Evolutionary conservation across 2,113 vertebrate genomes (phyloP).

Genomic region (Protobothrops mucrosquamatus): DNA sequence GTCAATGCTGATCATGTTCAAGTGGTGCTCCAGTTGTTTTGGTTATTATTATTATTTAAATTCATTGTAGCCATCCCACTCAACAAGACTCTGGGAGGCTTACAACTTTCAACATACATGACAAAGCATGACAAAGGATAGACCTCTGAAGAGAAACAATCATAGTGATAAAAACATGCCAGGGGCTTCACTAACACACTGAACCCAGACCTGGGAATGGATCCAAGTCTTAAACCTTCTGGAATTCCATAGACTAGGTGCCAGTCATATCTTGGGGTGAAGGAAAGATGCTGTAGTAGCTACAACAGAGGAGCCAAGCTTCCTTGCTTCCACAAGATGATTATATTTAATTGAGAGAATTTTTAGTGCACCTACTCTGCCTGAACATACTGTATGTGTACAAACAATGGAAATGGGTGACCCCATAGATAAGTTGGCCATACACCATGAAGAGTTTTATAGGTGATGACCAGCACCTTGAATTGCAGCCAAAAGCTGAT

Average conservation of each 20-base stretch:
- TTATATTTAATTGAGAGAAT: background rate
- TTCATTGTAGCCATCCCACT: background rate
- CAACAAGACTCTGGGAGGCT: background rate
- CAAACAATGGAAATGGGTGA: too few relatives aligned
- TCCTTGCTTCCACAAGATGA: background rate
- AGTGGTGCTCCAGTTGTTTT: background rate
- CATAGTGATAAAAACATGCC: background rate
- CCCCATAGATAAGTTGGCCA: too few relatives aligned
- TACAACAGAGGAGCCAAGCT: background rate
- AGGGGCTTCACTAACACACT: background rate
- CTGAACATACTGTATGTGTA: too few relatives aligned
- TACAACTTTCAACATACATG: background rate
- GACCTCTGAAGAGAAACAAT: background rate
- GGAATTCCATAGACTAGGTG: background rate
- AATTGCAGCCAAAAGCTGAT: too few relatives aligned
- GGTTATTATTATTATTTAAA: background rate
- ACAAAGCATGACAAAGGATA: background rate
- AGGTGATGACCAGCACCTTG: too few relatives aligned
- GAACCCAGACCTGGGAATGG: background rate
- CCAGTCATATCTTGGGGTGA: background rate
- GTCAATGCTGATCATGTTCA: background rate
- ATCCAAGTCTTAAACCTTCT: background rate
- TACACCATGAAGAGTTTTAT: too few relatives aligned
- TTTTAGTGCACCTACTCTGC: background rate
- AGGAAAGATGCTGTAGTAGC: background rate